Conservation (phyloP, 2,113 vertebrate species). For the Corythaeola cristata region DNA sequence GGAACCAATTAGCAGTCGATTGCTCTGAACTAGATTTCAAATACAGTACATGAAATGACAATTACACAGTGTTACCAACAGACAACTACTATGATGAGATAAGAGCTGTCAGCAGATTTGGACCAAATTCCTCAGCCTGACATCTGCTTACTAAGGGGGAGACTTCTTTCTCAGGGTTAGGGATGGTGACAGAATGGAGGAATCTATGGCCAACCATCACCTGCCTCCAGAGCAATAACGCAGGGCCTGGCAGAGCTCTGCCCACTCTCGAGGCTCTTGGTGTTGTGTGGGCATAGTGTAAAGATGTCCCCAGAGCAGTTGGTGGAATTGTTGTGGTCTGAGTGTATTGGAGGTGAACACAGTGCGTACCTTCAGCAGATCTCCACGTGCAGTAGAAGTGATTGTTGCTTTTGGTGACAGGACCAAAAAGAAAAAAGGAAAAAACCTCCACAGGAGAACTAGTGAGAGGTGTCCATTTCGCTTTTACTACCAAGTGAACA, state of each 20-base stretch:
- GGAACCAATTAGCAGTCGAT: slow-evolving; percentile 49
- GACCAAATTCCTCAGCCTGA: slow-evolving; percentile 1
- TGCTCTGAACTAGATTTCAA: slow-evolving; percentile 63
- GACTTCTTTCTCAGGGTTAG: background rate
- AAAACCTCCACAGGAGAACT: background rate
- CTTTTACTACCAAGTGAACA: background rate
- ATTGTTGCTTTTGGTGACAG: background rate
- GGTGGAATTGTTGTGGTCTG: background rate
- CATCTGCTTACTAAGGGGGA: background rate
- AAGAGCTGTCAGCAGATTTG: slow-evolving; percentile 36
- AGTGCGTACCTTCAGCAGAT: background rate
- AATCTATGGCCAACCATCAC: background rate
- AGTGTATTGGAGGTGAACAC: background rate
- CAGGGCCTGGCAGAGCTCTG: background rate
- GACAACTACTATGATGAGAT: background rate
- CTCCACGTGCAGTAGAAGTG: background rate
- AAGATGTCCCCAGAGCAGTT: background rate
- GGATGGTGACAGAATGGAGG: background rate
- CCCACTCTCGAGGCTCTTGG: background rate
- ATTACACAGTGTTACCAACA: slow-evolving; percentile 35
- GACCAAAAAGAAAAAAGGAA: background rate
- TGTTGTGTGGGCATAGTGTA: background rate
- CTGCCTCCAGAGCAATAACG: background rate
- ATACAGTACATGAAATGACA: slow-evolving; percentile 36
- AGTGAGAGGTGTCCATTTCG: background rate